These are phyloP conservation scores for Plotosus lineatus DNA, from an alignment of 2,113 vertebrate genomes.

Conservation along the genomic window DNA sequence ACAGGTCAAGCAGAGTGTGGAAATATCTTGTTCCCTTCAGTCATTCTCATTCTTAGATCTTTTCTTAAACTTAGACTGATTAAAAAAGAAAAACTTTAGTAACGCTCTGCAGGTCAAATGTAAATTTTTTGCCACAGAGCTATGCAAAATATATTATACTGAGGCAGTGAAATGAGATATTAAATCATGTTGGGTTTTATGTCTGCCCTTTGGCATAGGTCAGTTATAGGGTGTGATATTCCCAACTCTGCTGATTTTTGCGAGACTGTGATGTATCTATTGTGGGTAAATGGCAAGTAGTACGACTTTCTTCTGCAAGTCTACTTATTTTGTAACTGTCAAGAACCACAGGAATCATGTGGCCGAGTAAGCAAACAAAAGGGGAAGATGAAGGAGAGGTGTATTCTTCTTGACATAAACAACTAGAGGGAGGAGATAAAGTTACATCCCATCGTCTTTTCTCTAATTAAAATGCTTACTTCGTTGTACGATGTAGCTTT, in stretches of 20 bases:
- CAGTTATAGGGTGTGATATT: neutral
- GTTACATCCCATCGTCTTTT: constrained; percentile 30
- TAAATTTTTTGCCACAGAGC: neutral
- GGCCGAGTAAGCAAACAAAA: constrained; percentile 18
- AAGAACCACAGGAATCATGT: neutral
- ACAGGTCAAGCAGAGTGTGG: neutral
- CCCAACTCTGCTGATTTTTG: neutral
- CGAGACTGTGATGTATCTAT: neutral
- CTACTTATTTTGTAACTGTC: neutral
- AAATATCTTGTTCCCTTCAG: constrained; percentile 11
- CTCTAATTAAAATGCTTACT: constrained; percentile 45
- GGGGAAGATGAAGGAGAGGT: constrained; percentile 29
- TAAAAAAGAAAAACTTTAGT: neutral
- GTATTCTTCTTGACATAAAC: constrained; percentile 27
- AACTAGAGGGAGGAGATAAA: constrained; percentile 16
- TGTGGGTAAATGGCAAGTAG: neutral
- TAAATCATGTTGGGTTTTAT: neutral
- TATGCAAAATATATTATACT: neutral
- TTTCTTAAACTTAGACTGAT: neutral
- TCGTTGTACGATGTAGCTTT: constrained; percentile 5
- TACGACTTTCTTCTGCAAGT: neutral
- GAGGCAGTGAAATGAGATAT: neutral
- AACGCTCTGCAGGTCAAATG: neutral
- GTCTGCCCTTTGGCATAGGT: neutral
- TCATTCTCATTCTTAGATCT: constrained; percentile 22